Evolutionary conservation across 1,140 invertebrate species (phyloP).

Genomic region (Drosophila seguyi): DNA sequence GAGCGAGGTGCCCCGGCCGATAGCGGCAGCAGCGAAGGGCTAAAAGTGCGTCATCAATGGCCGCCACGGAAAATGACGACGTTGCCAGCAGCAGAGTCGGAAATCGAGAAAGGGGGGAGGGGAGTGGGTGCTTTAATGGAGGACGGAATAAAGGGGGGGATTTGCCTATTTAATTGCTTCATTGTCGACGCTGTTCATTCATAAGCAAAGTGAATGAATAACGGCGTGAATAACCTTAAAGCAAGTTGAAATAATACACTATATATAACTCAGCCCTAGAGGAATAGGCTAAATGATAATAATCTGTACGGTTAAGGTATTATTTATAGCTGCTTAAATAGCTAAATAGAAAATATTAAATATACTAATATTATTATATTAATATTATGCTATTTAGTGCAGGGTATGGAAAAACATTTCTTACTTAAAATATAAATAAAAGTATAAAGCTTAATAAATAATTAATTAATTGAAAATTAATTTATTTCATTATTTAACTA

Average conservation of each 20-base stretch:
- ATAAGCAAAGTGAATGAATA: slow-evolving; percentile 59
- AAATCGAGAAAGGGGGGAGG: slow-evolving; percentile 22
- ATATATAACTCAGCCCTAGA: background rate
- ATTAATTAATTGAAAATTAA: background rate
- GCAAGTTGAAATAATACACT: slow-evolving; percentile 16
- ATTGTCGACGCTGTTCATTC: slow-evolving; percentile 61
- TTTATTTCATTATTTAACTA: no score
- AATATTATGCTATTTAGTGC: no score
- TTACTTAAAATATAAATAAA: background rate
- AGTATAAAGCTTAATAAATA: background rate
- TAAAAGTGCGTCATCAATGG: slow-evolving; percentile 84
- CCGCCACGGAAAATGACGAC: slow-evolving; percentile 68
- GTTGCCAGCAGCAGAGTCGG: slow-evolving; percentile 49
- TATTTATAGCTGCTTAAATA: background rate
- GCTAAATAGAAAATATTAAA: no score
- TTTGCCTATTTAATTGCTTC: slow-evolving; percentile 66
- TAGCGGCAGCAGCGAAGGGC: slow-evolving; percentile 72
- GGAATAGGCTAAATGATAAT: no score
- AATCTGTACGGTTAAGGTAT: background rate
- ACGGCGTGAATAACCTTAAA: slow-evolving; percentile 16
- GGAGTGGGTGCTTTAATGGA: slow-evolving; percentile 1
- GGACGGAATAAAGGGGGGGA: slow-evolving; percentile 27
- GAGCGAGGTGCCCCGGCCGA: slow-evolving; percentile 52
- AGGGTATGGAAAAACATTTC: no score
- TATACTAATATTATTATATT: no score